Percentiles rank a stretch among this genome's conserved stretches.
These are phyloP conservation scores for Apostichopus japonicus DNA, from an alignment of 35 echinoderm and acorn worm species.

Conservation along the genomic window DNA sequence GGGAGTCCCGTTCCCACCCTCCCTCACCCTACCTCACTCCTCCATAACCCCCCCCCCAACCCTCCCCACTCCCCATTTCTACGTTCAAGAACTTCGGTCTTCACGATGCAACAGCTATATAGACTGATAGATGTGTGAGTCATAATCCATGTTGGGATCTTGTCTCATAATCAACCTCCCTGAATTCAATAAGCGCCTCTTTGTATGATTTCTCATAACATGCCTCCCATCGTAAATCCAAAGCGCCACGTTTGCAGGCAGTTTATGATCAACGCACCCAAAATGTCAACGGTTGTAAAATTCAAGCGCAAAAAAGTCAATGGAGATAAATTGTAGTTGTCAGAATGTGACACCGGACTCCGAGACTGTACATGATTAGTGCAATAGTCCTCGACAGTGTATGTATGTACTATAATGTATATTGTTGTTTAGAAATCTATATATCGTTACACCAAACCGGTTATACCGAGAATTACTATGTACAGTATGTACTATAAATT, in stretches of 20 bases:
- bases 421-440: no score
- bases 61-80: not conserved
- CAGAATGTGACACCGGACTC: not conserved
- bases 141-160: not conserved
- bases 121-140: not conserved
- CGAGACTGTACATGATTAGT: no score
- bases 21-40: no score
- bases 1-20: no score
- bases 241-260: conserved; percentile 3
- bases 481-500: no score
- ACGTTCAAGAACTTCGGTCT: not conserved
- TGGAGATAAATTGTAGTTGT: conserved; percentile 21
- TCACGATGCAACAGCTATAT: not conserved
- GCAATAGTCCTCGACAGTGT: no score
- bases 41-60: no score
- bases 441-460: not conserved
- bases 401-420: no score
- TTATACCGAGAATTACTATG: no score
- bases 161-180: not conserved
- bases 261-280: conserved; percentile 41
- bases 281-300: conserved; percentile 45
- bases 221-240: conserved; percentile 38
- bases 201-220: conserved; percentile 22
- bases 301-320: conserved; percentile 42
- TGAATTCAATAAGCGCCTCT: not conserved